phyloP scores from a whole-genome alignment of 2,113 vertebrate species.

The Anas platyrhynchos region DNA sequence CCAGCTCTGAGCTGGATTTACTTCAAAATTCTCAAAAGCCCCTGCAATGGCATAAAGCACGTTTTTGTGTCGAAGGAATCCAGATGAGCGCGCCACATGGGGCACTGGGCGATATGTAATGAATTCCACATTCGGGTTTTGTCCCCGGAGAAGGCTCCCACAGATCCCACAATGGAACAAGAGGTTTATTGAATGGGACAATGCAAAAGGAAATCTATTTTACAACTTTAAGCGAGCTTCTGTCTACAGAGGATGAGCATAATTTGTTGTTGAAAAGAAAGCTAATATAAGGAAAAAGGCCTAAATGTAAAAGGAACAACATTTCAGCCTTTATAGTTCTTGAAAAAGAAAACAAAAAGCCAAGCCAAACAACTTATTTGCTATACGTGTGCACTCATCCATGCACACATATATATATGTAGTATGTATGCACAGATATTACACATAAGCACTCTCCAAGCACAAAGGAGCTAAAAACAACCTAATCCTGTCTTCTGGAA shows the following conservation, averaged over 20 bases:
- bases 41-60: conserved; percentile 67
- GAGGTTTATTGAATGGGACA: conserved; percentile 64
- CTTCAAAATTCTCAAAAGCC: conserved; percentile 68
- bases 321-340: not conserved
- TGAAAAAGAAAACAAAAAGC: not conserved
- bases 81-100: conserved; percentile 42
- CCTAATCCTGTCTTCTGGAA: conserved; percentile 47
- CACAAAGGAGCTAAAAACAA: conserved; percentile 1
- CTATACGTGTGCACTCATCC: not conserved
- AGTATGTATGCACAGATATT: not conserved
- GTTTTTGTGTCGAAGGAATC: conserved; percentile 69
- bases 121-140: conserved; percentile 64
- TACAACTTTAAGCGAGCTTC: conserved; percentile 28
- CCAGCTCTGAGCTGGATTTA: conserved; percentile 72
- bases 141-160: conserved; percentile 60
- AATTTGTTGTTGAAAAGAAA: conserved; percentile 34
- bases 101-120: conserved; percentile 28
- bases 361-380: not conserved
- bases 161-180: conserved; percentile 52
- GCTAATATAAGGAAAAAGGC: not conserved
- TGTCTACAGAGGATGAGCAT: not conserved
- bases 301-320: not conserved
- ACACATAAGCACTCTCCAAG: not conserved
- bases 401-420: not conserved
- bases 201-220: conserved; percentile 53